A percentile compares a stretch with the other conserved stretches of the same genome.
Conservation (phyloP, 2,888 invertebrate genomes). For the Escarpia spicata region DNA sequence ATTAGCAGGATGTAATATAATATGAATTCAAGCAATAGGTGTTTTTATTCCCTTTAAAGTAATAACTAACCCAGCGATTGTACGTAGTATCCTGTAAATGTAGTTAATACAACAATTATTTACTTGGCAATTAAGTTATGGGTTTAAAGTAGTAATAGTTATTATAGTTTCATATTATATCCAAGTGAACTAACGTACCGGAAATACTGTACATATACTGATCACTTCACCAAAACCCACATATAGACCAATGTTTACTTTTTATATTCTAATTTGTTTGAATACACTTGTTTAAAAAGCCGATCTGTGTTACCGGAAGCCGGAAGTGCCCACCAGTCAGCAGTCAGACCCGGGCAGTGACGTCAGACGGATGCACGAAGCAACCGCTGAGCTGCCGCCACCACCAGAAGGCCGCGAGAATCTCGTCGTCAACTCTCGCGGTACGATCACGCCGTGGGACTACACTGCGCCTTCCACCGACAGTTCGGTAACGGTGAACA, state of each 20-base stretch:
- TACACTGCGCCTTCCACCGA: neutral
- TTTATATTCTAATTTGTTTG: neutral
- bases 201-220: too few species aligned
- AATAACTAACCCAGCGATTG: too few species aligned
- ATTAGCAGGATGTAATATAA: too few species aligned
- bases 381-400: neutral
- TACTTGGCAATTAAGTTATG: too few species aligned
- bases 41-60: too few species aligned
- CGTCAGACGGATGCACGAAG: neutral
- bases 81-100: too few species aligned
- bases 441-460: neutral
- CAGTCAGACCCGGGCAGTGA: neutral
- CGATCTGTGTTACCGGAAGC: neutral
- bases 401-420: neutral
- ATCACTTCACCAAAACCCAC: too few species aligned
- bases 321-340: neutral
- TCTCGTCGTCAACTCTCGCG: slow-evolving; percentile 1
- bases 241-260: neutral
- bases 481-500: neutral
- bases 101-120: too few species aligned
- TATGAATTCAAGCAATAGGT: too few species aligned
- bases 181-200: too few species aligned
- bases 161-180: too few species aligned
- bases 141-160: too few species aligned
- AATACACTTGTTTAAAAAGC: neutral